These are phyloP conservation scores for Mobula birostris DNA, from an alignment of 2,113 vertebrate genomes.

Conservation along the genomic window DNA sequence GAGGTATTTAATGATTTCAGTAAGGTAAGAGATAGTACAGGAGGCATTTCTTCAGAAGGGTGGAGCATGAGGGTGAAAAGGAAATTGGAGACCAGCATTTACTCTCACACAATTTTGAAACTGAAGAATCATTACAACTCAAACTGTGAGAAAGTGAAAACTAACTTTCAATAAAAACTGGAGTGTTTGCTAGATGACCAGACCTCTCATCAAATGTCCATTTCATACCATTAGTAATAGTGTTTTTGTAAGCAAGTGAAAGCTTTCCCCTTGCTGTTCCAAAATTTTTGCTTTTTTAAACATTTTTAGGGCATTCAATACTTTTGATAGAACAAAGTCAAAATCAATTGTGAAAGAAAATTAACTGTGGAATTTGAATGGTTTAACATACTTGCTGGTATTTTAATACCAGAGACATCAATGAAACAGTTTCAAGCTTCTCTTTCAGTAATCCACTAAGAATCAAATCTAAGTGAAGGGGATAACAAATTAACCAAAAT, in stretches of 20 bases:
- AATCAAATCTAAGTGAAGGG: not conserved
- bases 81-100: not conserved
- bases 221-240: too few relatives aligned
- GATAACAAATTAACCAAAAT: not conserved
- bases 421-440: not conserved
- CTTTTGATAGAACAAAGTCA: too few relatives aligned
- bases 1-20: not conserved
- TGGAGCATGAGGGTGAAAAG: not conserved
- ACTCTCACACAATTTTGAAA: not conserved
- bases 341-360: too few relatives aligned
- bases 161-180: too few relatives aligned
- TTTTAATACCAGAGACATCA: not conserved
- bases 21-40: not conserved
- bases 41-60: not conserved
- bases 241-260: too few relatives aligned
- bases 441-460: not conserved
- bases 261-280: too few relatives aligned
- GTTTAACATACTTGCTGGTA: too few relatives aligned
- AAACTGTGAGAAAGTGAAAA: too few relatives aligned
- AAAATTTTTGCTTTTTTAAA: not conserved
- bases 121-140: not conserved
- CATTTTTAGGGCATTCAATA: too few relatives aligned
- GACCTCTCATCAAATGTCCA: too few relatives aligned
- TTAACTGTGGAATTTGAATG: too few relatives aligned
- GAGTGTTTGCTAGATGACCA: too few relatives aligned